These are phyloP conservation scores for Psophia crepitans DNA, from an alignment of 2,113 vertebrate species.

Conservation along the genomic window DNA sequence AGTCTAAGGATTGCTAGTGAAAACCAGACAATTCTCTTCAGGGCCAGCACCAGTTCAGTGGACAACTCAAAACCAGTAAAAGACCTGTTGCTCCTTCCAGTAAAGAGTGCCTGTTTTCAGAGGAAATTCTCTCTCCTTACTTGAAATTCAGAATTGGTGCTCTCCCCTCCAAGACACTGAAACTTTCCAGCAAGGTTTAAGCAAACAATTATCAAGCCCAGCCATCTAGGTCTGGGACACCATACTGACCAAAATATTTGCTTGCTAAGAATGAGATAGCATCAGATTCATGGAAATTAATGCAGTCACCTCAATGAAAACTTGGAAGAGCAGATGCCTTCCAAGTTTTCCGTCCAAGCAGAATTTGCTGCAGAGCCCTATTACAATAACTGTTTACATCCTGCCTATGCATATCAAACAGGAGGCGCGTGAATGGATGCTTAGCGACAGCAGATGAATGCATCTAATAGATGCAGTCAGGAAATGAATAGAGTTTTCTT, in stretches of 20 bases:
- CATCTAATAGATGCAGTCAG: neutral
- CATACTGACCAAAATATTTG: constrained; percentile 6
- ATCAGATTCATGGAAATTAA: constrained; percentile 45
- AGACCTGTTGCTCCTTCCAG: neutral
- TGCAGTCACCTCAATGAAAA: constrained; percentile 38
- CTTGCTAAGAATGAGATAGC: constrained; percentile 18
- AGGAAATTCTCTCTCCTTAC: neutral
- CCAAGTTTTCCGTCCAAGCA: constrained; percentile 13
- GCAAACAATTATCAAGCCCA: neutral
- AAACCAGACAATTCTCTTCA: neutral
- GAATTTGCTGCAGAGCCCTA: neutral
- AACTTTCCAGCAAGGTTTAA: constrained; percentile 20
- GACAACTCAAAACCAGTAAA: neutral
- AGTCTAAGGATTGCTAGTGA: neutral
- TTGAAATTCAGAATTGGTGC: neutral
- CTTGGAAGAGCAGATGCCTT: neutral
- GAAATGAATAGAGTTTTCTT: constrained; percentile 34
- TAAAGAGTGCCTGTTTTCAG: neutral
- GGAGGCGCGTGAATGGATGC: constrained; percentile 18
- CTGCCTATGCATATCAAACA: neutral
- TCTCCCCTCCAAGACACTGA: neutral
- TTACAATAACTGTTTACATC: constrained; percentile 48
- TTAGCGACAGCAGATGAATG: constrained; percentile 26
- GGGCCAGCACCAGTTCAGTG: neutral
- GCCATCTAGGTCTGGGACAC: constrained; percentile 20